phyloP scores from a whole-genome alignment of 2,113 vertebrate genomes.

The Otus sunia region DNA sequence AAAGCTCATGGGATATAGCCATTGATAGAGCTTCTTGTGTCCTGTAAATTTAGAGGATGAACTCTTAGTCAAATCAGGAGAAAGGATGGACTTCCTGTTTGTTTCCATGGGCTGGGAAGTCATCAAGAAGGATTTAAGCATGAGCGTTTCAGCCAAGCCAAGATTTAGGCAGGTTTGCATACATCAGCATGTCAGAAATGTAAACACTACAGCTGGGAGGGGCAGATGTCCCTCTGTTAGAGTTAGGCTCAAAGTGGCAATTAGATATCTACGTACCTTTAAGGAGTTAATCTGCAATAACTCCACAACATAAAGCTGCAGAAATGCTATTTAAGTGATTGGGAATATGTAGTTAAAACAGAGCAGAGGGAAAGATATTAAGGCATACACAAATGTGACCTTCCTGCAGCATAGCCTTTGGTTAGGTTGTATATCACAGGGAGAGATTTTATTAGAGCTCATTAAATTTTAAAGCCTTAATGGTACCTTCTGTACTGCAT shows the following conservation, averaged over 20 bases:
- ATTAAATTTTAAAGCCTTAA: constrained; percentile 65
- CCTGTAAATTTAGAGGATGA: not conserved
- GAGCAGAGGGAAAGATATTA: not conserved
- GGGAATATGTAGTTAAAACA: not conserved
- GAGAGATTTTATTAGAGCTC: not conserved
- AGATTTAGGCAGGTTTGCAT: not conserved
- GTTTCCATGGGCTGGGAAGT: not conserved
- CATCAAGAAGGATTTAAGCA: not conserved
- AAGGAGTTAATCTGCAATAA: not conserved
- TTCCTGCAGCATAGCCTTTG: not conserved
- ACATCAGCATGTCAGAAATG: not conserved
- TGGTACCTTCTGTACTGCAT: not conserved
- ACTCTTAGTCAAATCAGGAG: not conserved
- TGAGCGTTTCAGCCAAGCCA: not conserved
- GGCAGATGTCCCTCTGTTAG: not conserved
- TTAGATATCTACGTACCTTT: not conserved
- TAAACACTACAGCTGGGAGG: not conserved
- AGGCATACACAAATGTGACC: not conserved
- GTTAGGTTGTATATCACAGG: not conserved
- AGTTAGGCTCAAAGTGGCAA: not conserved
- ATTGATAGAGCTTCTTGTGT: not conserved
- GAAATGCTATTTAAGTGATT: not conserved
- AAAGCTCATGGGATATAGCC: not conserved
- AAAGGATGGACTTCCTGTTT: not conserved
- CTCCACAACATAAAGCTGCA: not conserved